phyloP scores from a whole-genome alignment of 2,797 vertebrate species.

The Crenuchus spilurus region DNA sequence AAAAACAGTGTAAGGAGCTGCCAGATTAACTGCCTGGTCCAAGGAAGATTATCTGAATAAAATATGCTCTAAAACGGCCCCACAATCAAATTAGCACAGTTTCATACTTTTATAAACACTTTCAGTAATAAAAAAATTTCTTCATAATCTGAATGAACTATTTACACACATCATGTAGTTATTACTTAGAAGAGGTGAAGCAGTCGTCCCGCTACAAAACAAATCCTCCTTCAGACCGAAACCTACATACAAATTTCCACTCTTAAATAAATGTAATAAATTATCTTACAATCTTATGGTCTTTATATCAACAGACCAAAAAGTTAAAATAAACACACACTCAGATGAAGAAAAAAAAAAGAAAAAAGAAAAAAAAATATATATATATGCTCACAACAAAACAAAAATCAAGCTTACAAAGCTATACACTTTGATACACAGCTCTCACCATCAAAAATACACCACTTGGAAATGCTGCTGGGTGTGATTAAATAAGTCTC shows the following conservation, averaged over 20 bases:
- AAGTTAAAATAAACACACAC: slow-evolving; percentile 19
- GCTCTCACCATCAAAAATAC: slow-evolving; percentile 30
- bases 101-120: slow-evolving; percentile 45
- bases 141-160: slow-evolving; percentile 43
- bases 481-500: slow-evolving; percentile 30
- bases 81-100: slow-evolving; percentile 31
- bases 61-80: slow-evolving; percentile 25
- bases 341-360: background rate
- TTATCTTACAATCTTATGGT: slow-evolving; percentile 41
- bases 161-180: slow-evolving; percentile 45
- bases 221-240: slow-evolving; percentile 16
- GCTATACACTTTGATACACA: slow-evolving; percentile 31
- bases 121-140: slow-evolving; percentile 37
- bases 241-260: slow-evolving; percentile 25
- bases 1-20: slow-evolving; percentile 53
- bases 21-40: slow-evolving; percentile 53
- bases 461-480: slow-evolving; percentile 18
- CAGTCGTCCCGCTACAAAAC: slow-evolving; percentile 41
- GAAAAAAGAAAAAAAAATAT: slow-evolving; percentile 47
- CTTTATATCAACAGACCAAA: slow-evolving; percentile 36
- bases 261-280: slow-evolving; percentile 63
- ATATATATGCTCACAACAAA: slow-evolving; percentile 17
- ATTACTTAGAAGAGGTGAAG: slow-evolving; percentile 30
- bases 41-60: slow-evolving; percentile 29
- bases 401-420: slow-evolving; percentile 36